Conservation (phyloP, 1,140 invertebrate species). For the Drosophila pruinosa region DNA sequence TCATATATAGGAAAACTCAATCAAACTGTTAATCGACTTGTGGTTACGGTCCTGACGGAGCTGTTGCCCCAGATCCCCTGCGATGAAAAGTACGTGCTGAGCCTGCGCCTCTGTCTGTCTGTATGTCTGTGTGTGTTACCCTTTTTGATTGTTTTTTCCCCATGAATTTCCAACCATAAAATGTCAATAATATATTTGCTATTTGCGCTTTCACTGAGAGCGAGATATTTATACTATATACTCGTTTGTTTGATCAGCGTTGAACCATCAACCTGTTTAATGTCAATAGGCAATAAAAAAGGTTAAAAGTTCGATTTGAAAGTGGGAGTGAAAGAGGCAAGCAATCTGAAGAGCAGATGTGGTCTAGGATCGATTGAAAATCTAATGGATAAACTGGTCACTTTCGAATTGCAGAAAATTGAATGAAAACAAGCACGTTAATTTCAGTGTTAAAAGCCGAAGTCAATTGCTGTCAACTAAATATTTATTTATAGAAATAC, state of each 20-base stretch:
- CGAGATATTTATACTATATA: constrained; percentile 7
- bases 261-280: constrained; percentile 43
- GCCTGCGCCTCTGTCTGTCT: background rate
- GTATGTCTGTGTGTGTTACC: constrained; percentile 11
- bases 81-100: constrained; percentile 1
- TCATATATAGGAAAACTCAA: constrained; percentile 63
- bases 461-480: background rate
- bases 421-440: background rate
- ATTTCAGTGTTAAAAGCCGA: too few species aligned
- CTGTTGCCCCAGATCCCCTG: background rate
- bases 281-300: constrained; percentile 68
- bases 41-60: background rate
- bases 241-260: constrained; percentile 40
- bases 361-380: background rate
- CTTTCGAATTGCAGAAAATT: background rate
- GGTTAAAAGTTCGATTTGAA: constrained; percentile 16
- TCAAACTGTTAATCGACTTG: constrained; percentile 76
- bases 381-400: too few species aligned
- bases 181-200: constrained; percentile 72
- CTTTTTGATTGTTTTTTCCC: constrained; percentile 60
- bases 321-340: background rate
- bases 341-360: background rate
- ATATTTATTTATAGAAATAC: constrained; percentile 3
- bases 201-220: constrained; percentile 34
- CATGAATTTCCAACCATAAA: constrained; percentile 62